These are phyloP conservation scores for Electrona antarctica DNA, from an alignment of 2,113 vertebrate species.

Conservation along the genomic window DNA sequence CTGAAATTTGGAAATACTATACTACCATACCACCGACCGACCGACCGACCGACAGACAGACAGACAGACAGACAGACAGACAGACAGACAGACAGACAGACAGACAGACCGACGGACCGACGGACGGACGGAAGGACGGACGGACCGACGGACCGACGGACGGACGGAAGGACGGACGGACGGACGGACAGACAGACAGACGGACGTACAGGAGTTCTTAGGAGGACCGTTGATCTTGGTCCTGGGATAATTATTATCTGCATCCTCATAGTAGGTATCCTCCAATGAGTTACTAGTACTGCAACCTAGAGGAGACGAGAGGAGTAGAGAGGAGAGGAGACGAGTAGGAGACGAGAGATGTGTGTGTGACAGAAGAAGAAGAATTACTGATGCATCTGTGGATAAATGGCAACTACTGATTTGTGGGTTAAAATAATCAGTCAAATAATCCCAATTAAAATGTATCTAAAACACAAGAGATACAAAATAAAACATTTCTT, in stretches of 20 bases:
- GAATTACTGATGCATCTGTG: too few species aligned
- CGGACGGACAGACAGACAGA: too few species aligned
- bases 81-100: too few species aligned
- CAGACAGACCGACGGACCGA: too few species aligned
- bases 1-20: too few species aligned
- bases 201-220: slow-evolving; percentile 89
- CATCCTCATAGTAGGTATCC: slow-evolving; percentile 95
- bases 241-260: slow-evolving; percentile 92
- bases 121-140: slow-evolving; percentile 77
- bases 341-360: slow-evolving; percentile 4
- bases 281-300: slow-evolving; percentile 91
- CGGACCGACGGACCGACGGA: too few species aligned
- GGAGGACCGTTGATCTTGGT: slow-evolving; percentile 89
- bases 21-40: too few species aligned
- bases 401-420: too few species aligned
- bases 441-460: neutral
- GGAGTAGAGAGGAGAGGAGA: slow-evolving; percentile 30
- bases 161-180: too few species aligned
- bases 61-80: neutral
- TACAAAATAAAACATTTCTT: too few species aligned
- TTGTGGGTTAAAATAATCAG: too few species aligned
- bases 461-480: too few species aligned
- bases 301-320: slow-evolving; percentile 77
- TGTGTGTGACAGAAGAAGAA: neutral
- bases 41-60: neutral